Percentiles rank a stretch among this genome's conserved stretches.
phyloP scores from a whole-genome alignment of 2,888 invertebrate species.

The Nomada ferruginata region DNA sequence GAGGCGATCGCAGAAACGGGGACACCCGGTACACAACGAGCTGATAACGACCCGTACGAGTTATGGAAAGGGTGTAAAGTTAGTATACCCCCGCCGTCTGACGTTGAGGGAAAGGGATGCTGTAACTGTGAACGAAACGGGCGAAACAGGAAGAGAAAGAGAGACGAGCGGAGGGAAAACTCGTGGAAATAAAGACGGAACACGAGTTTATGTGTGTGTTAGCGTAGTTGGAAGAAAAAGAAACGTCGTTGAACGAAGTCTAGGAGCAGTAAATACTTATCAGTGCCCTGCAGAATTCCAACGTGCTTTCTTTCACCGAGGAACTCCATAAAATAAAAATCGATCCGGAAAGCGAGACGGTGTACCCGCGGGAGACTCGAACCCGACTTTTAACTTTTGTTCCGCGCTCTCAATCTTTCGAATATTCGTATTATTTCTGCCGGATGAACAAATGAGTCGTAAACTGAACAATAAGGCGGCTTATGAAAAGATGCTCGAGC shows the following conservation, averaged over 20 bases:
- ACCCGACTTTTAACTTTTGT: not conserved
- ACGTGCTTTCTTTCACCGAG: slow-evolving; percentile 48
- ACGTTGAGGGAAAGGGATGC: slow-evolving; percentile 41
- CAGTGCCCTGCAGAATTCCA: slow-evolving; percentile 70
- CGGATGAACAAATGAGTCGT: slow-evolving; percentile 4
- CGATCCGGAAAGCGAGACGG: slow-evolving; percentile 51
- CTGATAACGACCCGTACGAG: slow-evolving; percentile 66
- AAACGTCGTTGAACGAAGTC: slow-evolving; percentile 50
- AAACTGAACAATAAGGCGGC: slow-evolving; percentile 16
- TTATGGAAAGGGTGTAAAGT: slow-evolving; percentile 64
- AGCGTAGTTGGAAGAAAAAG: slow-evolving; percentile 27
- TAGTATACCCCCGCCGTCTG: slow-evolving; percentile 53
- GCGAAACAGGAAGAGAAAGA: slow-evolving; percentile 14
- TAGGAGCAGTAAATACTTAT: slow-evolving; percentile 74
- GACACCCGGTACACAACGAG: slow-evolving; percentile 60
- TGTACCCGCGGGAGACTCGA: slow-evolving; percentile 7
- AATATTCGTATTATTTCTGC: slow-evolving; percentile 13
- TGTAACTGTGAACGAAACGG: not conserved
- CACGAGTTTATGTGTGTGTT: slow-evolving; percentile 11
- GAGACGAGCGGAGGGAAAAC: not conserved
- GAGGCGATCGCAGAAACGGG: slow-evolving; percentile 58
- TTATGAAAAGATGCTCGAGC: slow-evolving; percentile 14
- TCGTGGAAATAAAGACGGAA: slow-evolving; percentile 36
- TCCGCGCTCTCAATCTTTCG: not conserved
- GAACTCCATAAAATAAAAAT: slow-evolving; percentile 65